These are phyloP conservation scores for Tryphoninae sp. DNA, from an alignment of 2,888 invertebrate genomes.

Conservation along the genomic window DNA sequence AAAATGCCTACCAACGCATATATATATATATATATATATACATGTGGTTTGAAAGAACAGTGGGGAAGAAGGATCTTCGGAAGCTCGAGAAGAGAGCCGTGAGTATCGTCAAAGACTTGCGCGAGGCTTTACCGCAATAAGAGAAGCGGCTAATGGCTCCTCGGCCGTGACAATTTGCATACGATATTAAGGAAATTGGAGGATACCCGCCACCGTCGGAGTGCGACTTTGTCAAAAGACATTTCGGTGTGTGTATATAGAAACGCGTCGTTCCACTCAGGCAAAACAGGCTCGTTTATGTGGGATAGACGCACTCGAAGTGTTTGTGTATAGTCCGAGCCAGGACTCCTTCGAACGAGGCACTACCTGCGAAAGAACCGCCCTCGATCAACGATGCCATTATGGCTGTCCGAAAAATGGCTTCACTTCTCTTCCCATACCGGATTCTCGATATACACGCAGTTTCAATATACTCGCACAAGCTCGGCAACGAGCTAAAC, in stretches of 20 bases:
- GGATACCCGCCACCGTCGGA: slow-evolving; percentile 70
- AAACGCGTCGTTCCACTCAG: neutral
- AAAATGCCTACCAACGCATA: neutral
- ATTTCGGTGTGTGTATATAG: slow-evolving; percentile 50
- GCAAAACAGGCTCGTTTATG: slow-evolving; percentile 45
- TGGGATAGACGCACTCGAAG: slow-evolving; percentile 12
- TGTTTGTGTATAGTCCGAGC: slow-evolving; percentile 29
- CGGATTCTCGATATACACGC: slow-evolving; percentile 49
- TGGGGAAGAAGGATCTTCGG: slow-evolving; percentile 9
- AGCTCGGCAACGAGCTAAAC: slow-evolving; percentile 48
- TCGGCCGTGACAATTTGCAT: slow-evolving; percentile 73
- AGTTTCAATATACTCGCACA: slow-evolving; percentile 28
- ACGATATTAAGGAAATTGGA: slow-evolving; percentile 75
- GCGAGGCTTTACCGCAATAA: slow-evolving; percentile 70
- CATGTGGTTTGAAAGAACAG: slow-evolving; percentile 5
- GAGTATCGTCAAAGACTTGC: slow-evolving; percentile 19
- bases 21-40: neutral
- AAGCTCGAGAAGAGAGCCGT: slow-evolving; percentile 23
- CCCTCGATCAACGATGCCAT: slow-evolving; percentile 65
- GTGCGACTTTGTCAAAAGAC: slow-evolving; percentile 72
- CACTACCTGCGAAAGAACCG: slow-evolving; percentile 61
- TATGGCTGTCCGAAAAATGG: slow-evolving; percentile 63
- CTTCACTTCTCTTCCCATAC: slow-evolving; percentile 40
- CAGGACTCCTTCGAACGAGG: slow-evolving; percentile 17
- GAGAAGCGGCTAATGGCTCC: slow-evolving; percentile 72